Percentiles rank a stretch among this genome's conserved stretches.
Evolutionary conservation across 2,888 invertebrate species (phyloP).

Genomic region (Liposcelis brunnea): DNA sequence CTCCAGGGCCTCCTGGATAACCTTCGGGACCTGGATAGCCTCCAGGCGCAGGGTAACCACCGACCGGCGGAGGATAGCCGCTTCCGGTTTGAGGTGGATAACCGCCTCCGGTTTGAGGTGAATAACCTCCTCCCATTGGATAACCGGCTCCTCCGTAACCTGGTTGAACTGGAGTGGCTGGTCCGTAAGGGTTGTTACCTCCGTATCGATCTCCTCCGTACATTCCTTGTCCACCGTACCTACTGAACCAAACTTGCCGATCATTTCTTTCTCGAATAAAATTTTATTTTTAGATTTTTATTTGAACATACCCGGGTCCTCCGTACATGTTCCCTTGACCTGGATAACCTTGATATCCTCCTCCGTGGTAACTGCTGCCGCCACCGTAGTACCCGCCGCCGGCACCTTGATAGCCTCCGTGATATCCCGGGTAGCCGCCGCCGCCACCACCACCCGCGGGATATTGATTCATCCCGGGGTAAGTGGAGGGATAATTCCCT

Average conservation of each 20-base stretch:
- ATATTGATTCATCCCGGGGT: constrained; percentile 8
- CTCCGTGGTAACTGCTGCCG: constrained; percentile 11
- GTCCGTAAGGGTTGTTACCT: constrained; percentile 11
- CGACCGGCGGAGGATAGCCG: not conserved
- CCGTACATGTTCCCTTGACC: constrained; percentile 10
- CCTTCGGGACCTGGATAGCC: constrained; percentile 13
- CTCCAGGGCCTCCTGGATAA: constrained; percentile 12
- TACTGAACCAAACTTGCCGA: too few relatives aligned
- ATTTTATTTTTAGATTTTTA: too few relatives aligned
- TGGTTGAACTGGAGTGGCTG: constrained; percentile 20
- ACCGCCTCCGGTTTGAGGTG: too few relatives aligned
- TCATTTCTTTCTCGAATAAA: too few relatives aligned
- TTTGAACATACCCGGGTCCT: not conserved
- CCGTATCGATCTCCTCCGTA: constrained; percentile 12
- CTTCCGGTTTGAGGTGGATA: too few relatives aligned
- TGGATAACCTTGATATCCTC: constrained; percentile 6
- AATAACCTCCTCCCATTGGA: constrained; percentile 7
- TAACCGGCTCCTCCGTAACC: constrained; percentile 10
- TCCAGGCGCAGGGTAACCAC: constrained; percentile 6
- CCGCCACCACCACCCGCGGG: constrained; percentile 18
- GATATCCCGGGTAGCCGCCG: constrained; percentile 19
- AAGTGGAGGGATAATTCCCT: constrained; percentile 8
- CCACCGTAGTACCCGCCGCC: constrained; percentile 13
- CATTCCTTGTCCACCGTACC: constrained; percentile 15
- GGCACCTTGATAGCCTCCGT: constrained; percentile 12